Conservation (phyloP, 2,888 invertebrate species). For the Holacanthella duospinosa region DNA sequence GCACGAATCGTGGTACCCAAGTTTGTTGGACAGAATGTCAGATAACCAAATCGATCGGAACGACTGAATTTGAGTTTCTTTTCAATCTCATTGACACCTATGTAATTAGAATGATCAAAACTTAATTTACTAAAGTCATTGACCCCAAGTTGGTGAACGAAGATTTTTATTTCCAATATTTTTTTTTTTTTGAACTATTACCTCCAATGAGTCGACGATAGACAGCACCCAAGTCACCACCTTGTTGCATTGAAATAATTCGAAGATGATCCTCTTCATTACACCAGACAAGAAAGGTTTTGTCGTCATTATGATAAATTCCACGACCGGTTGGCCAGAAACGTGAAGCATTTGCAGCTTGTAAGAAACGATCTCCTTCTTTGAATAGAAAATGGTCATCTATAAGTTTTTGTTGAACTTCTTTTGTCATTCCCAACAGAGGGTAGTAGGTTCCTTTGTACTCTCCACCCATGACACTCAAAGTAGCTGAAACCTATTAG, state of each 20-base stretch:
- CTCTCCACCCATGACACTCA: constrained; percentile 73
- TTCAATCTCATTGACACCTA: constrained; percentile 46
- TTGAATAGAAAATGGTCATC: constrained; percentile 98
- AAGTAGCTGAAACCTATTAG: constrained; percentile 55
- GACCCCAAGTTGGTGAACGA: no score
- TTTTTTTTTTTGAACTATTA: not conserved
- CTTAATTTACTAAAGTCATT: not conserved
- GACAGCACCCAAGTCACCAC: constrained; percentile 31
- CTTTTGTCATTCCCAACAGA: constrained; percentile 90
- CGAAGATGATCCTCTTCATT: constrained; percentile 98
- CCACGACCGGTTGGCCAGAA: constrained; percentile 96
- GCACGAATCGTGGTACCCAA: constrained; percentile 51
- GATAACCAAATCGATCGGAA: constrained; percentile 48
- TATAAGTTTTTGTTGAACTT: constrained; percentile 89
- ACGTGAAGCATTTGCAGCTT: constrained; percentile 85
- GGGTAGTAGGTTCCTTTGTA: constrained; percentile 92
- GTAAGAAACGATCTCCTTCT: constrained; percentile 82
- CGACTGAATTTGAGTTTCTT: constrained; percentile 46
- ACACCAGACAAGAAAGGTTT: constrained; percentile 96
- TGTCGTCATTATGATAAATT: constrained; percentile 93
- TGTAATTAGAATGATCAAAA: constrained; percentile 27
- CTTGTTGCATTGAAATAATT: constrained; percentile 89
- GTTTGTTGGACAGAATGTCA: constrained; percentile 53
- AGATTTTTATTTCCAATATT: not conserved
- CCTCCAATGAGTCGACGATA: constrained; percentile 22